A percentile compares a stretch with the other conserved stretches of the same genome.
Conservation (phyloP, 1,140 invertebrate species). For the Nasonia vitripennis region DNA sequence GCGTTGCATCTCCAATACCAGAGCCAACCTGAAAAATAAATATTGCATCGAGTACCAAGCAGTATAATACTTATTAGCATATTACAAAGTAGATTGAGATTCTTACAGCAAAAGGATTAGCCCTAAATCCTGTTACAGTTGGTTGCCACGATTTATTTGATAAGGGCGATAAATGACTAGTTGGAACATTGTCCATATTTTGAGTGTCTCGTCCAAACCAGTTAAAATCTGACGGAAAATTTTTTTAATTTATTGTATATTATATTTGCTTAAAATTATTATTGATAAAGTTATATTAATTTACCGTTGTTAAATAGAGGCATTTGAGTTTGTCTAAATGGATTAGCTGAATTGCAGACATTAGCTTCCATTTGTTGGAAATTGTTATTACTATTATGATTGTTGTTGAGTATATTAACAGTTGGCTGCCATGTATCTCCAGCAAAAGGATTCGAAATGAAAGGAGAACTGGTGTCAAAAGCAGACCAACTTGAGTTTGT, state of each 20-base stretch:
- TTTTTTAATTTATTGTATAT: conserved; percentile 21
- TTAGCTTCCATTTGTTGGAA: conserved; percentile 66
- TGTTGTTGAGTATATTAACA: conserved; percentile 68
- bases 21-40: conserved; percentile 68
- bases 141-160: conserved; percentile 73
- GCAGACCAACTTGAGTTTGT: conserved; percentile 66
- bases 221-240: conserved; percentile 63
- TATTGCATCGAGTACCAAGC: conserved; percentile 12
- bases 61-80: neutral
- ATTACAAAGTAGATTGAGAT: conserved; percentile 33
- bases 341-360: conserved; percentile 68
- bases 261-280: conserved; percentile 17
- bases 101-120: conserved; percentile 73
- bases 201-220: conserved; percentile 68
- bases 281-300: conserved; percentile 17
- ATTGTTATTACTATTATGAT: conserved; percentile 60
- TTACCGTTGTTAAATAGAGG: conserved; percentile 68
- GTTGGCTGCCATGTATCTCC: conserved; percentile 69
- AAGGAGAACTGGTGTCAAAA: conserved; percentile 62
- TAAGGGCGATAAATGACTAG: conserved; percentile 71
- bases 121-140: conserved; percentile 69
- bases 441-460: conserved; percentile 72
- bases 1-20: conserved; percentile 68
- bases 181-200: conserved; percentile 71
- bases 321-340: conserved; percentile 68